Evolutionary conservation across 2,113 vertebrate genomes (phyloP).

Genomic region (chimpanzee (Pan troglodytes)): NHGRI_mPanTro3-v2.1_pri NC_072414.2:49125001-49125500

Average conservation of each 20-base stretch:
- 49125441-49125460: constrained; percentile 1
- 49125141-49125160: not conserved
- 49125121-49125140: constrained; percentile 9
- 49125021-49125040: not conserved
- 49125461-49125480: not conserved
- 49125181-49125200: not conserved
- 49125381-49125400: too few species aligned
- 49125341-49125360: not conserved
- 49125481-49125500: too few species aligned
- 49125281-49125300: not conserved
- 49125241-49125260: constrained; percentile 16
- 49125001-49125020: not conserved
- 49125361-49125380: too few species aligned
- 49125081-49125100: not conserved
- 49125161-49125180: not conserved
- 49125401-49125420: not conserved
- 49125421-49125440: not conserved
- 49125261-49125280: not conserved
- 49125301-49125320: not conserved
- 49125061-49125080: not conserved
- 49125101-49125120: not conserved
- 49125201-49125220: not conserved
- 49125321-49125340: not conserved
- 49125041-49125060: not conserved
- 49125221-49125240: not conserved